Evolutionary conservation across 2,888 invertebrate species (phyloP).

Genomic region (Lutraria lutraria): DNA sequence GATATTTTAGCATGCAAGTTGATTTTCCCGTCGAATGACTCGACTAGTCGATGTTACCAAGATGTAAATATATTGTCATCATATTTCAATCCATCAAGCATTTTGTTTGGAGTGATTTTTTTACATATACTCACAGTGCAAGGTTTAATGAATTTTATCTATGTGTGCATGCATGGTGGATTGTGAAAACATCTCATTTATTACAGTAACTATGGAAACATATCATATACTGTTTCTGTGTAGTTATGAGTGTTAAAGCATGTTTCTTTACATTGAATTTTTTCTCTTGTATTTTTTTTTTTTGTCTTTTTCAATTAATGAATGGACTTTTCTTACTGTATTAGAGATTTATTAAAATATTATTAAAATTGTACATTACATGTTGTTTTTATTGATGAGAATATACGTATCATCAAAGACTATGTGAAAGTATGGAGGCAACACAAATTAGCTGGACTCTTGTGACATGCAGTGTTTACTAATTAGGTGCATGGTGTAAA

Average conservation of each 20-base stretch:
- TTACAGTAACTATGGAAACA: slow-evolving; percentile 9
- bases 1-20: not conserved
- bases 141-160: not conserved
- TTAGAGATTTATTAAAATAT: slow-evolving; percentile 46
- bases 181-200: not conserved
- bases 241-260: not conserved
- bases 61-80: not conserved
- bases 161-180: not conserved
- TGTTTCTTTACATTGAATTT: slow-evolving; percentile 18
- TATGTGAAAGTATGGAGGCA: too few species aligned
- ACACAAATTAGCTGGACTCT: too few species aligned
- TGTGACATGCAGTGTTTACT: too few species aligned
- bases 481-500: too few species aligned
- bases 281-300: slow-evolving; percentile 30
- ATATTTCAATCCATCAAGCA: not conserved
- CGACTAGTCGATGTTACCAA: not conserved
- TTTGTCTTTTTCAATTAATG: slow-evolving; percentile 22
- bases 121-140: not conserved
- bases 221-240: not conserved
- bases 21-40: not conserved
- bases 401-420: not conserved
- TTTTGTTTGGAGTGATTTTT: not conserved
- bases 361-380: slow-evolving; percentile 23
- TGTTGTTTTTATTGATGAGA: not conserved
- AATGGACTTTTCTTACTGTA: slow-evolving; percentile 38